Evolutionary conservation across 2,113 vertebrate species (phyloP).

Genomic region (Oriolus oriolus): DNA sequence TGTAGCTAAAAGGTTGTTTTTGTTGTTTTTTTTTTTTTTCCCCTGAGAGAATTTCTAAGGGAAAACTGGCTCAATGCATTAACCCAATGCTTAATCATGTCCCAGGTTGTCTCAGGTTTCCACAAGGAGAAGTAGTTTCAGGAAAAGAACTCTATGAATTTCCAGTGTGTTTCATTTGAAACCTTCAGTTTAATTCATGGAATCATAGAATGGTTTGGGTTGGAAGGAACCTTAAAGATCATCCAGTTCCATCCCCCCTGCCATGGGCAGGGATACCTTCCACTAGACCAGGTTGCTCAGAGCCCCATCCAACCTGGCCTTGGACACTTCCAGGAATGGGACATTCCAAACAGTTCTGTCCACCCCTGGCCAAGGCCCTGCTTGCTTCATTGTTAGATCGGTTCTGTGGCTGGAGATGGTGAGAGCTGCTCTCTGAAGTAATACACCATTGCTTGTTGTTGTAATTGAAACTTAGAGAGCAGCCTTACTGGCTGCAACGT

Average conservation of each 20-base stretch:
- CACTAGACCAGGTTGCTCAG: not conserved
- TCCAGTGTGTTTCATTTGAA: not conserved
- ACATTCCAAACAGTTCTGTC: not conserved
- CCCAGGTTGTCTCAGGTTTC: not conserved
- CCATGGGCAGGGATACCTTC: not conserved
- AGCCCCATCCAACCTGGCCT: accelerated
- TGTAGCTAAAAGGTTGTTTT: not conserved
- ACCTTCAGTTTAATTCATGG: not conserved
- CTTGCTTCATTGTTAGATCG: not conserved
- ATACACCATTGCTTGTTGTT: not conserved
- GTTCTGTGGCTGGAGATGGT: not conserved
- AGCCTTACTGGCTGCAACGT: not conserved
- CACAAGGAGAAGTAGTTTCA: not conserved
- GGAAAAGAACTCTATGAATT: not conserved
- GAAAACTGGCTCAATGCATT: not conserved
- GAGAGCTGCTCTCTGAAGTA: not conserved
- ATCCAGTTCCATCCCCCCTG: not conserved
- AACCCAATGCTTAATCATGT: not conserved
- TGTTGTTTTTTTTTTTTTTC: not conserved
- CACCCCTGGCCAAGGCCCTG: not conserved
- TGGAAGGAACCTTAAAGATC: not conserved
- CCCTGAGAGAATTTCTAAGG: not conserved
- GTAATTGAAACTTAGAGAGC: not conserved
- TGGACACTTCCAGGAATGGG: not conserved
- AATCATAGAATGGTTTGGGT: not conserved